Evolutionary conservation across 1,140 invertebrate species (phyloP).

Genomic region (Harlomillsia oculata): DNA sequence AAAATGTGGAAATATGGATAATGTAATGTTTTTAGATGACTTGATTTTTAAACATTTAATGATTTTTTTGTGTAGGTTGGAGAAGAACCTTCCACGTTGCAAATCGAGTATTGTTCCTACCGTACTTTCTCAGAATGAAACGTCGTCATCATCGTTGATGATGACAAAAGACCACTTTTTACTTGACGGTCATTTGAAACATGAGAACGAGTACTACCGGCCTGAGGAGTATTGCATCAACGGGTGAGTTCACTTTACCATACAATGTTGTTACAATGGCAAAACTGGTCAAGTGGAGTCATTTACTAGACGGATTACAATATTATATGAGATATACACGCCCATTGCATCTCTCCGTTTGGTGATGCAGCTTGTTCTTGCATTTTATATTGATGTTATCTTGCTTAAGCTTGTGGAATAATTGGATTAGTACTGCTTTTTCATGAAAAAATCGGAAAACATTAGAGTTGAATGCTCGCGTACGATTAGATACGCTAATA

Average conservation of each 20-base stretch:
- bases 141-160: background rate
- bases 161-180: conserved; percentile 9
- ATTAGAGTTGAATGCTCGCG: too few species aligned
- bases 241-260: conserved; percentile 1
- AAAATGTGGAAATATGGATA: too few species aligned
- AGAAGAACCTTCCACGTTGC: conserved; percentile 3
- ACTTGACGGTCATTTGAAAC: conserved; percentile 11
- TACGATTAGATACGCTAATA: too few species aligned
- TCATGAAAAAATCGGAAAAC: too few species aligned
- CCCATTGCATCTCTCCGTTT: too few species aligned
- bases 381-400: too few species aligned
- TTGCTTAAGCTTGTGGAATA: too few species aligned
- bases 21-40: too few species aligned
- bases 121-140: background rate
- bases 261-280: background rate
- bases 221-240: conserved; percentile 20
- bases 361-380: too few species aligned
- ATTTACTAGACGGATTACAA: too few species aligned
- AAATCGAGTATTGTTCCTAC: background rate
- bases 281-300: background rate
- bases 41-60: background rate
- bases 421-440: too few species aligned
- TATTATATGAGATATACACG: too few species aligned
- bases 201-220: conserved; percentile 17
- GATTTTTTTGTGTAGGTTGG: background rate